phyloP scores from a whole-genome alignment of 2,113 vertebrate genomes.

The Rhadina sibilatrix region DNA sequence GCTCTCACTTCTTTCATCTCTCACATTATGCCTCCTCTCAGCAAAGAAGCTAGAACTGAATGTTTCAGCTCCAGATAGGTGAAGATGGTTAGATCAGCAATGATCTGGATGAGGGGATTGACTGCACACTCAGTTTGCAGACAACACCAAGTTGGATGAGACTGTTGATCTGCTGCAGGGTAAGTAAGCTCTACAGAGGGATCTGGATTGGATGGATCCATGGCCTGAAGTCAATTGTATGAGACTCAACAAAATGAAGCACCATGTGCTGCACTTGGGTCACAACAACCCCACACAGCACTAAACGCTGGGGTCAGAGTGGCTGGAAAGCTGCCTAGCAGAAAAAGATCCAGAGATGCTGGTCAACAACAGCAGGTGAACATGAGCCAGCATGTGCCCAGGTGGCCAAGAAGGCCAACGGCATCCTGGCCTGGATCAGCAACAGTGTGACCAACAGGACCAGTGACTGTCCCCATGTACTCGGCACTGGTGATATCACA shows the following conservation, averaged over 20 bases:
- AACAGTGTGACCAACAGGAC: background rate
- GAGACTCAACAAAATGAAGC: background rate
- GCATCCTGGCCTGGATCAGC: background rate
- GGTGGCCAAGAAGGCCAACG: background rate
- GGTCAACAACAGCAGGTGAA: fast-evolving
- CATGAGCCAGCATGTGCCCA: background rate
- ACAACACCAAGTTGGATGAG: fast-evolving
- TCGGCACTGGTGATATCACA: background rate
- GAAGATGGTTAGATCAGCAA: background rate
- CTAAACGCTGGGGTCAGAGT: background rate
- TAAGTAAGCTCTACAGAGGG: background rate
- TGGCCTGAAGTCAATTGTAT: fast-evolving
- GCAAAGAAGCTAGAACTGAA: background rate
- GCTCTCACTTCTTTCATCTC: background rate
- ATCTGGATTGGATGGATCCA: background rate
- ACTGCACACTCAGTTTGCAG: background rate
- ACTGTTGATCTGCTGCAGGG: background rate
- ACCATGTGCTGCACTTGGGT: background rate
- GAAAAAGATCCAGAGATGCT: background rate
- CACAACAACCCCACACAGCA: fast-evolving
- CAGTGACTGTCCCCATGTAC: fast-evolving
- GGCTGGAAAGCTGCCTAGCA: background rate
- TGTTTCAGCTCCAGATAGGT: background rate
- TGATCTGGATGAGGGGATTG: fast-evolving
- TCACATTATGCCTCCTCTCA: background rate